Evolutionary conservation across 1,140 invertebrate genomes (phyloP).

Genomic region (Caenorhabditis elegans): WBcel235 BX284605.5:5494501-5495000

Average conservation of each 20-base stretch:
- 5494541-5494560: constrained; percentile 96
- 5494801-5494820: background rate
- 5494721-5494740: constrained; percentile 89
- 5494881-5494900: constrained; percentile 93
- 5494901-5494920: constrained; percentile 90
- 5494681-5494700: constrained; percentile 79
- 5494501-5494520: constrained; percentile 96
- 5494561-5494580: constrained; percentile 91
- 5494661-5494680: constrained; percentile 77
- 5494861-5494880: constrained; percentile 92
- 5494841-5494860: constrained; percentile 88
- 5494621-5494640: constrained; percentile 89
- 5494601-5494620: constrained; percentile 98
- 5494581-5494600: constrained; percentile 93
- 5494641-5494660: constrained; percentile 85
- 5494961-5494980: constrained; percentile 95
- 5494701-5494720: constrained; percentile 87
- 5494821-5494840: constrained; percentile 51
- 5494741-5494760: constrained; percentile 89
- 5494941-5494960: constrained; percentile 82
- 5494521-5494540: constrained; percentile 97
- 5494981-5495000: constrained; percentile 98
- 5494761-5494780: constrained; percentile 92
- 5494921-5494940: constrained; percentile 82
- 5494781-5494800: constrained; percentile 86